Evolutionary conservation across 2,113 vertebrate species (phyloP), one percentile per base, ranked within the genome.

Genomic region (Haliaeetus leucogaster): DNA sequence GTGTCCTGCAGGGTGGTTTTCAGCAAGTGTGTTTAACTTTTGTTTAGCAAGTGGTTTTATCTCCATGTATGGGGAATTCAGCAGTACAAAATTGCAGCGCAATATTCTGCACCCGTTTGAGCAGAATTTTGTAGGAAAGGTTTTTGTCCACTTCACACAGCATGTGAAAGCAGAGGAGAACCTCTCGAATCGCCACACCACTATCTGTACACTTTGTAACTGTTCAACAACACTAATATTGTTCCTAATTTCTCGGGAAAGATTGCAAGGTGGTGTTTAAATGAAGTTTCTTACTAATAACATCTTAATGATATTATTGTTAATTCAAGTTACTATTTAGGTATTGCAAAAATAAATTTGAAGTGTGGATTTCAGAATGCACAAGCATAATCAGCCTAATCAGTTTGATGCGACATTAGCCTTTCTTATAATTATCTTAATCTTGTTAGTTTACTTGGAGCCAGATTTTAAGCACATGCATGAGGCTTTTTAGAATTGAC

Each of bases 201-300:
- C n/a, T 68, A 2, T 42, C 38, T 34, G 7, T 52, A 11, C 1
- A 3, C 26, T 68, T 72, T 22, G 27, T 42, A 63, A 34, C 42
- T 0, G 0, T 43, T 59, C 34, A 42, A 2, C 52, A 72, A 2
- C 23, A 6, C 38, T 9, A 11, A 23, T 22, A 12, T 6, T 25
- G 11, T 27, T 65, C 82, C 66, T 36, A 1, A 38, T 63, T 82
- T 70, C 77, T 59, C 32, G 38, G 23, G 32, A 40, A 10, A n/a
- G 27, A 7, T 19, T 43, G 50, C 32, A 30, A 61, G 38, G 25
- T 16, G 55, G 23, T 42, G 15, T 45, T 90, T 6, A 22, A 82
- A 34, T 6, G 10, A 58, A 71, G 13, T 81, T 67, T 56, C 82
- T 89, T 43, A 26, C 40, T 21, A 25, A 59, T 32, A 11, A 71